Evolutionary conservation across 2,113 vertebrate species (phyloP), one percentile per base, ranked within the genome.

Genomic region (Peromyscus leucopus): DNA sequence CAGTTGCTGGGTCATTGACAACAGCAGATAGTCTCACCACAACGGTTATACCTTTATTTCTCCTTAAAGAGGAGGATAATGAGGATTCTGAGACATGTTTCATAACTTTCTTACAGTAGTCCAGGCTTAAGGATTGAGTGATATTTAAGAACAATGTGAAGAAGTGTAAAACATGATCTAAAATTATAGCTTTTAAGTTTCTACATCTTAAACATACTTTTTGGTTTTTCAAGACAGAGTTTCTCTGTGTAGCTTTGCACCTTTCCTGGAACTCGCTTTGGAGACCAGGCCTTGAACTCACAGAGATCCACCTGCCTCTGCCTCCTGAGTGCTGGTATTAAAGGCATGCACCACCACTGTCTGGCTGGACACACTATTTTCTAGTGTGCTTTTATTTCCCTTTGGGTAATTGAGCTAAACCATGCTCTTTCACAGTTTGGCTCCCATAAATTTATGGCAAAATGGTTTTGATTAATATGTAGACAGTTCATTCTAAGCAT

Each of bases 161-260:
- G 61, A 95, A 95, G 55, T 74, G 13, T 90, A 22, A 90, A 93
- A 93, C 61, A 16, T 87, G 16, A 0, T 80, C 59, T 80, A 71
- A 88, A 96, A 80, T 80, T 75, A 21, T 31, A 42, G 19, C 42
- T 92, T 96, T 97, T 95, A 89, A 51, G 42, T 87, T 93, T 69
- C 74, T 24, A 72, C 69, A n/a, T 84, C 33, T 92, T 46, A 24
- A 69, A 67, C 78, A 89, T 16, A 78, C 26, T 89, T 89, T 48
- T 48, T 48, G 46, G 46, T 48, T 48, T 48, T 48, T 48, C 46
- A 48, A 48, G 46, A 48, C 46, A 48, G 46, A 7, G 46, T 48
- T 48, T 48, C 46, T 48, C 46, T 48, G 46, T 48, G 46, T 48
- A 48, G 46, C 46, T 48, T 48, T 48, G 46, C 46, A 48, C 46